Evolutionary conservation across 2,888 invertebrate genomes (phyloP).

Genomic region (Venusia cambrica): DNA sequence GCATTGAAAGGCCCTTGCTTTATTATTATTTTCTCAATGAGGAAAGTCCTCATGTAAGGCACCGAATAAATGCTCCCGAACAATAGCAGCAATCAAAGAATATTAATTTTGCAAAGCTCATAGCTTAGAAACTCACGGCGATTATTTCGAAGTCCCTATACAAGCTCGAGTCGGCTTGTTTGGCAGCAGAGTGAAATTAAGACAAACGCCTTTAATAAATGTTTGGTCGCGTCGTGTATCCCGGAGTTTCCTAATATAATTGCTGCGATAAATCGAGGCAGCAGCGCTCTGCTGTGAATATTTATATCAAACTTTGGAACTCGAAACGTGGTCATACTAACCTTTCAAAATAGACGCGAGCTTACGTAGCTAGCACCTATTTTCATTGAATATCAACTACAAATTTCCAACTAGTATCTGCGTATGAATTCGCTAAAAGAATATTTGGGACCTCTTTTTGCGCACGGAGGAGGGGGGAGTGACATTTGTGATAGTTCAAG

Average conservation of each 20-base stretch:
- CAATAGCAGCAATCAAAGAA: conserved; percentile 8
- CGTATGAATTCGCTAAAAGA: too few relatives aligned
- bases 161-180: conserved; percentile 17
- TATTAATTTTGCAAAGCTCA: conserved; percentile 11
- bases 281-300: conserved; percentile 10
- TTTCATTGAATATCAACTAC: too few relatives aligned
- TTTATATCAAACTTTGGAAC: conserved; percentile 3
- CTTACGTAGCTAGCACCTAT: too few relatives aligned
- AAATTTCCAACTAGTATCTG: too few relatives aligned
- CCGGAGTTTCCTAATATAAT: conserved; percentile 35
- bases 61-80: conserved; percentile 1
- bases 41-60: background rate
- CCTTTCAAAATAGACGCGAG: too few relatives aligned
- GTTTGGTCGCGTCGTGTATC: conserved; percentile 34
- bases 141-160: conserved; percentile 28
- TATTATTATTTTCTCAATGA: background rate
- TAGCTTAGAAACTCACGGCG: conserved; percentile 18
- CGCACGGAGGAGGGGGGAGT: too few relatives aligned
- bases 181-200: conserved; percentile 34
- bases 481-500: too few relatives aligned
- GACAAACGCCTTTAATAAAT: conserved; percentile 49
- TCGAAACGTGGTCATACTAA: too few relatives aligned
- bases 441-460: too few relatives aligned
- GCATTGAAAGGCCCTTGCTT: too few relatives aligned
- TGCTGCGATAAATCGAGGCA: conserved; percentile 40